Evolutionary conservation across 2,888 invertebrate species (phyloP).

Genomic region (Anthophora plumipes): DNA sequence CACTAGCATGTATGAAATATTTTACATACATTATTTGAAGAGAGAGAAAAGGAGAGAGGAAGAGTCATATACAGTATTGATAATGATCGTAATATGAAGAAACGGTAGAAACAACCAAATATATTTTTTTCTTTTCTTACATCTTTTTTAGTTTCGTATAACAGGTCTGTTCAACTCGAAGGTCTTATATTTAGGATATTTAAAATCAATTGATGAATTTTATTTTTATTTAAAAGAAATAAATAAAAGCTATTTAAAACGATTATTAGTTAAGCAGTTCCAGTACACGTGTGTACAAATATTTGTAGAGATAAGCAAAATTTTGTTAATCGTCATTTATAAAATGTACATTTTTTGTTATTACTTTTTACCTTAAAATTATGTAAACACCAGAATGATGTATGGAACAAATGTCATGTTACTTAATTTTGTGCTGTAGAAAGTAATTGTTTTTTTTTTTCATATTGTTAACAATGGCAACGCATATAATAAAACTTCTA

Average conservation of each 20-base stretch:
- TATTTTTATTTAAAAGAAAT: slow-evolving; percentile 22
- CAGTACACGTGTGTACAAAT: slow-evolving; percentile 1
- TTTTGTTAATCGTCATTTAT: slow-evolving; percentile 6
- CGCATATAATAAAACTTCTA: slow-evolving; percentile 42
- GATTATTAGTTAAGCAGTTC: slow-evolving; percentile 17
- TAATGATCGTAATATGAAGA: slow-evolving; percentile 12
- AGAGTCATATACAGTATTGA: slow-evolving; percentile 18
- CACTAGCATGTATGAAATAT: slow-evolving; percentile 20
- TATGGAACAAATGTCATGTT: slow-evolving; percentile 18
- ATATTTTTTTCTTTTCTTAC: slow-evolving; percentile 17
- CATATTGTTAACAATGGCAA: slow-evolving; percentile 37
- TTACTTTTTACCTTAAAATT: slow-evolving; percentile 4
- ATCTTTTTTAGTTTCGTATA: slow-evolving; percentile 1
- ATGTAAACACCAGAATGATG: background rate
- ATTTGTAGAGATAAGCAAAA: background rate
- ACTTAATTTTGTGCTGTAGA: slow-evolving; percentile 37
- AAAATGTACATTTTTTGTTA: slow-evolving; percentile 6
- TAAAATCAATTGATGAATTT: slow-evolving; percentile 14
- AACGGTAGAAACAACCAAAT: slow-evolving; percentile 23
- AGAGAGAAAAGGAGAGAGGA: background rate
- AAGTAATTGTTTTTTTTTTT: slow-evolving; percentile 47
- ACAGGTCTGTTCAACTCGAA: slow-evolving; percentile 1
- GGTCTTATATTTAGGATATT: slow-evolving; percentile 27
- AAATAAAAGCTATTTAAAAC: slow-evolving; percentile 3
- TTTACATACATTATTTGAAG: slow-evolving; percentile 10